Evolutionary conservation across 2,113 vertebrate species (phyloP), one percentile per base, ranked within the genome.

Genomic region (Chauna torquata): DNA sequence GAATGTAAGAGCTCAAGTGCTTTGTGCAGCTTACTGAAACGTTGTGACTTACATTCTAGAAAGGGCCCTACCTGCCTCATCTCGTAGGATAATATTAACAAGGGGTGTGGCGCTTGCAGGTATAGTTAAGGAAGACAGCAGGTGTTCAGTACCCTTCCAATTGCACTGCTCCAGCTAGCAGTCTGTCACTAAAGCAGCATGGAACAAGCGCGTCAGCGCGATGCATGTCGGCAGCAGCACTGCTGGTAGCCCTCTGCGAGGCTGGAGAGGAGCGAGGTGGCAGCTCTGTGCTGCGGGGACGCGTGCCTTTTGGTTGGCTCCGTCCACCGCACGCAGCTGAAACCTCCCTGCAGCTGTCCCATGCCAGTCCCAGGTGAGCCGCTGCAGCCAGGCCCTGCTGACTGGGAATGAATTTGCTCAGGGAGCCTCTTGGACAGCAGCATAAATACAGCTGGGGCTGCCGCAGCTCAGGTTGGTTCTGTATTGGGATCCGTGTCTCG

Each of bases 1-100:
- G 71, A 93, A 65, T 71, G 97, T 98, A 95, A 98, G 96, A 81
- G 34, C 15, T 8, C 40, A 52, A 57, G 34, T 27, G 40, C 49
- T 85, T 36, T 16, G 36, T 80, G 74, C 4, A 28, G 62, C 10
- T 44, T 34, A 42, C 55, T 70, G 38, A 57, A 6, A 15, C 45
- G 12, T 54, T 27, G 42, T 36, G 18, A 2, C 28, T 11, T 22
- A 3, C 18, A 4, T 0, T 11, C 16, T 69, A 30, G 66, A 34
- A 79, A 77, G 87, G n/a, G n/a, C n/a, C n/a, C n/a, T n/a, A n/a
- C n/a, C n/a, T n/a, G n/a, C n/a, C n/a, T n/a, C n/a, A n/a, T n/a
- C n/a, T n/a, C n/a, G n/a, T n/a, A n/a, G n/a, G n/a, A n/a, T 20
- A 23, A 16, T 9, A 14, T 36, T 36, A 66, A 34, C 16, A 20